Evolutionary conservation across 2,888 invertebrate genomes (phyloP), one percentile per base, ranked within the genome.

Genomic region (Ernsta delagoae): DNA sequence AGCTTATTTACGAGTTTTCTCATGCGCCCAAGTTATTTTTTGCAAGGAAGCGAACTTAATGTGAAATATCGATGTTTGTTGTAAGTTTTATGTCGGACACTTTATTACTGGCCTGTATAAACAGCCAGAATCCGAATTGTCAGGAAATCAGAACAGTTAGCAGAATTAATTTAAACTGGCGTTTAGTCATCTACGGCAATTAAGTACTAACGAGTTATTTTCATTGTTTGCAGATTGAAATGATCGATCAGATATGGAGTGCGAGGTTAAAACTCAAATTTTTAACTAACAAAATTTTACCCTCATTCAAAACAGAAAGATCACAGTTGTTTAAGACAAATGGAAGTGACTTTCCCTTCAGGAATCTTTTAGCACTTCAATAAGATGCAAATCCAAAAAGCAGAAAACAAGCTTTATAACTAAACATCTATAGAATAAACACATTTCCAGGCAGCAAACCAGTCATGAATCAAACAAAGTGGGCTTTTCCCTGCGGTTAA

Each of bases 1-100:
- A 82, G 78, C 75, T 81, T 83, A 89, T 90, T 90, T 88, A 89
- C 82, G 85, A 85, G 81, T 82, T 85, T 80, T 80, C 82, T 75
- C 75, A 76, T 74, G 77, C 75, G 75, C 78, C 74, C 72, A 80
- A 83, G 79, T 82, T 82, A 82, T 86, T 85, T 85, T 88, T 86
- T 81, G 79, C 76, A 74, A 82, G 76, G 78, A 82, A 85, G 79
- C 76, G 82, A 84, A 83, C 77, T 83, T 82, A 79, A 83, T 83
- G 78, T 82, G 79, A 83, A 84, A 82, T 83, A 84, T 83, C 76
- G 82, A 81, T 85, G 84, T 87, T 86, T 85, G 84, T 82, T 82
- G 81, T 78, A 75, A 77, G 75, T 79, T 84, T 86, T 84, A 76
- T 77, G 70, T 75, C 75, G 73, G 69, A 73, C 75, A 78, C 75